Evolutionary conservation across 2,797 vertebrate species (phyloP).

Genomic region (Dendrocincla tyrannina): DNA sequence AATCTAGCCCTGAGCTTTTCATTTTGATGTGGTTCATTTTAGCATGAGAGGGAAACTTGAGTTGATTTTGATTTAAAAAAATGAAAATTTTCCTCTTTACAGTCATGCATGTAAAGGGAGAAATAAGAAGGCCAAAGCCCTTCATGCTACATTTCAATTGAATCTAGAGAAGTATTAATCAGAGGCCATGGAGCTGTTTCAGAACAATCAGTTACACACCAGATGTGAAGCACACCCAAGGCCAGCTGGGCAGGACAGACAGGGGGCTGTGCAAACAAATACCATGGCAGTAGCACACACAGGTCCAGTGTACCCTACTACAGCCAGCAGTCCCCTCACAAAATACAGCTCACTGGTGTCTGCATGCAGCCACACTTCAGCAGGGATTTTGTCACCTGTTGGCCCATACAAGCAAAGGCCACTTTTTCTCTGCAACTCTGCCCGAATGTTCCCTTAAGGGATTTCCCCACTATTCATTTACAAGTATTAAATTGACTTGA

Average conservation of each 20-base stretch:
- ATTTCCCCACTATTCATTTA: not conserved
- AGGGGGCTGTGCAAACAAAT: rapidly evolving
- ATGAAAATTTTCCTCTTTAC: constrained; percentile 39
- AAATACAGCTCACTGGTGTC: rapidly evolving
- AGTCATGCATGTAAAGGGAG: not conserved
- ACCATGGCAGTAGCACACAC: rapidly evolving
- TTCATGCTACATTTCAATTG: constrained; percentile 63
- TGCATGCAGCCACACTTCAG: rapidly evolving
- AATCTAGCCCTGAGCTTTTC: not conserved
- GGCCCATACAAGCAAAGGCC: not conserved
- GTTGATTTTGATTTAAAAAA: constrained; percentile 43
- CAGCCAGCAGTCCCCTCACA: not conserved
- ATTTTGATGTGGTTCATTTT: constrained; percentile 37
- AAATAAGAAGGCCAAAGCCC: constrained; percentile 51
- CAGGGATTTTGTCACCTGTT: not conserved
- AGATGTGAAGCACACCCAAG: not conserved
- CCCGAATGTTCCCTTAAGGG: not conserved
- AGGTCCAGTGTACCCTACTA: not conserved
- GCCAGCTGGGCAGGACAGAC: not conserved
- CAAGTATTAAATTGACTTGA: not conserved
- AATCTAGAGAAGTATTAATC: constrained; percentile 48
- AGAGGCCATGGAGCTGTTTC: constrained; percentile 34
- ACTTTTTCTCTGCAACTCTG: not conserved
- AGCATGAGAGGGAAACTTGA: constrained; percentile 51
- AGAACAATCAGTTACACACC: constrained; percentile 32